phyloP scores from a whole-genome alignment of 2,113 vertebrate species.

The Pluvialis apricaria region DNA sequence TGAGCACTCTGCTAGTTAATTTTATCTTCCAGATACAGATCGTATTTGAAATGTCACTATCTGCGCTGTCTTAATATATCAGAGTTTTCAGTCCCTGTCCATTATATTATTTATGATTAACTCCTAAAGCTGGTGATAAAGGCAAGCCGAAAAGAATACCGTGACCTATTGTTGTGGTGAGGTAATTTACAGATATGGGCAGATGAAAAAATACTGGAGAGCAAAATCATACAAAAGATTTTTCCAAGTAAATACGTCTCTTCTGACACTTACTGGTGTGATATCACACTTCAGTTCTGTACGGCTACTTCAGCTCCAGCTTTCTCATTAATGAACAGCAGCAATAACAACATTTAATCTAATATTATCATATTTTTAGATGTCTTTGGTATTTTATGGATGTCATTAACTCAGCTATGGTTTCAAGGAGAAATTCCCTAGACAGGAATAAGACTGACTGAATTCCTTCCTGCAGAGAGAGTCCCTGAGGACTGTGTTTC shows the following conservation, averaged over 20 bases:
- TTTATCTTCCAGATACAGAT: not conserved
- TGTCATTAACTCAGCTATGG: not conserved
- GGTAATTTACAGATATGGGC: not conserved
- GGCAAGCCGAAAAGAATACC: not conserved
- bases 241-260: not conserved
- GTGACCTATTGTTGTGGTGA: not conserved
- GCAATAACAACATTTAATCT: not conserved
- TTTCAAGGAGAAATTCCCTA: not conserved
- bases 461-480: not conserved
- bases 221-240: not conserved
- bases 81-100: not conserved
- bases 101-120: not conserved
- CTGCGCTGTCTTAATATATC: not conserved
- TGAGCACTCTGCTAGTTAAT: not conserved
- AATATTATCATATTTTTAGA: not conserved
- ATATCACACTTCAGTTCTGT: not conserved
- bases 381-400: not conserved
- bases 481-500: not conserved
- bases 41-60: not conserved
- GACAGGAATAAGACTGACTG: not conserved
- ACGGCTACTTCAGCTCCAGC: not conserved
- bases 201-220: not conserved
- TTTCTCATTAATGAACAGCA: not conserved
- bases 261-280: not conserved
- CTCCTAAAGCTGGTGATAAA: not conserved